Evolutionary conservation across 1,140 invertebrate genomes (phyloP), one percentile per base, ranked within the genome.

Genomic region (Cyclina sinensis): DNA sequence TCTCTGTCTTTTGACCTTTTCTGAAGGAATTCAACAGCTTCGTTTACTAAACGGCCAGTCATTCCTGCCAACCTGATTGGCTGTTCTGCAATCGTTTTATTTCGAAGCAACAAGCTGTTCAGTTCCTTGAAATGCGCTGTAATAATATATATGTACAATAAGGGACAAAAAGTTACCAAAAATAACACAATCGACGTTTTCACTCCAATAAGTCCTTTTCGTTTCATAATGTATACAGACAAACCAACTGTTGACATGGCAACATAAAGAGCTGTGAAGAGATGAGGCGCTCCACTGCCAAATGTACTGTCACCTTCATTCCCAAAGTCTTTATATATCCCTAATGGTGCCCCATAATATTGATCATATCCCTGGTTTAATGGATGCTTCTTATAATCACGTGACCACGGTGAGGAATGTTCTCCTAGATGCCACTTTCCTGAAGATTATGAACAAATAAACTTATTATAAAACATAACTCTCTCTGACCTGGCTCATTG

Each of bases 31-130:
- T 91, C 78, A 12, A 90, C 62, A 1, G 90, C 89, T 85, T 95
- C 93, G 16, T 85, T 68, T 7, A 92, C 92, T 43, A 94, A 84
- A 32, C 93, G 80, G 24, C 89, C 59, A 14, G 91, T 93, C 9
- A 94, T 51, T 32, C 83, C 91, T n/a, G 89, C 80, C 1, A 94
- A 81, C 32, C 90, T 43, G n/a, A 94, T 91, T 24, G 94, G 94
- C 76, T 95, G 94, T 90, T 95, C 94, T 12, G 94, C 92, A n/a
- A 94, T 51, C 0, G 92, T 89, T 70, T 90, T 91, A 76, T 94
- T 91, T n/a, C 91, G 85, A 91, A 95, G 93, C 12, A 96, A 35
- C 24, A 95, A 76, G 5, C 93, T 91, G 88, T 96, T 96, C 0
- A 95, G 62, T 16, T 91, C 35, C 39, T 91, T 92, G 12, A 95